These are phyloP conservation scores for Megalops atlanticus DNA, from an alignment of 2,113 vertebrate genomes.

Conservation along the genomic window DNA sequence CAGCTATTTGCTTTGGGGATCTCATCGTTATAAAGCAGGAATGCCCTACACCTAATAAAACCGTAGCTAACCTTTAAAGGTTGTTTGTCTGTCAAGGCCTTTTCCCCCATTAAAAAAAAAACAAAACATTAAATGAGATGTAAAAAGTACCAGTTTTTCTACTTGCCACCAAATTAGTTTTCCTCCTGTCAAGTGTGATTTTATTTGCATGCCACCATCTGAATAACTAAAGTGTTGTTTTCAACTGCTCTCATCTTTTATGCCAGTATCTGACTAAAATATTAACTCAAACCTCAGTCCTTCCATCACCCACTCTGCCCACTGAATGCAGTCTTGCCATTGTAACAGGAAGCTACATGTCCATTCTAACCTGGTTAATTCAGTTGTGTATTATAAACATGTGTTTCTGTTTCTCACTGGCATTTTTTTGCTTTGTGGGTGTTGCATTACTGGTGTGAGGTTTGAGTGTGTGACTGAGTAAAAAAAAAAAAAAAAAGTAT, in stretches of 20 bases:
- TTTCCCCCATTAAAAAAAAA: not conserved
- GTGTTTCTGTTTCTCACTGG: constrained; percentile 10
- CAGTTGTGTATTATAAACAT: not conserved
- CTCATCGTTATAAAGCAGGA: constrained; percentile 22
- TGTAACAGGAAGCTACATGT: not conserved
- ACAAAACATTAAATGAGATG: not conserved
- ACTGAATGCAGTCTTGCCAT: not conserved
- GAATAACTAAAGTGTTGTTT: too few species aligned
- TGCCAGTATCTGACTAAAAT: too few species aligned
- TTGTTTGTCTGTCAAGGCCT: constrained; percentile 30
- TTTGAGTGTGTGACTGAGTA: too few species aligned
- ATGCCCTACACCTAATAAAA: constrained; percentile 57
- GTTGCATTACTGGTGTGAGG: constrained; percentile 7
- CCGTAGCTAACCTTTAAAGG: constrained; percentile 61
- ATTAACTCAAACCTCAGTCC: too few species aligned
- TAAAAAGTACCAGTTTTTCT: too few species aligned
- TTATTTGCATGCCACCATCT: too few species aligned
- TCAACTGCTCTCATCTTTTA: too few species aligned
- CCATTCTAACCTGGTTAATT: not conserved
- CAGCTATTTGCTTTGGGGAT: constrained; percentile 43
- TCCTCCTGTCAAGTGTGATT: too few species aligned
- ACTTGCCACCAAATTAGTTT: too few species aligned
- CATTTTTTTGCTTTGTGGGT: constrained; percentile 13
- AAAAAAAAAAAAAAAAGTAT: too few species aligned
- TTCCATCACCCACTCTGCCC: not conserved